Evolutionary conservation across 1,140 invertebrate genomes (phyloP).

Genomic region (Homarus americanus): DNA sequence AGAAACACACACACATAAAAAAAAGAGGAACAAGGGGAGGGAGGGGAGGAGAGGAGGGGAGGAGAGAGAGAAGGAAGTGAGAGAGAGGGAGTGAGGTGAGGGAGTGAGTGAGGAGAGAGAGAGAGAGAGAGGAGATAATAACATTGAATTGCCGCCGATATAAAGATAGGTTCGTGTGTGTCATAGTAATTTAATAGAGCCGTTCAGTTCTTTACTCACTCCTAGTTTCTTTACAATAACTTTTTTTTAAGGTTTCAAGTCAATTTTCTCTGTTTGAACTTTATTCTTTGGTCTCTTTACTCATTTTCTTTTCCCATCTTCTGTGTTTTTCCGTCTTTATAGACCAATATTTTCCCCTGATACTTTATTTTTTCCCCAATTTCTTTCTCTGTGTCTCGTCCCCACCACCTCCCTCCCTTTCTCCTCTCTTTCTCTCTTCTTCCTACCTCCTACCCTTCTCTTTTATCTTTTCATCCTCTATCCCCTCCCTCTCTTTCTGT

Average conservation of each 20-base stretch:
- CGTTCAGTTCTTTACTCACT: too few relatives aligned
- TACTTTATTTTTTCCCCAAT: too few relatives aligned
- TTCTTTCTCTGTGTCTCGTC: not conserved
- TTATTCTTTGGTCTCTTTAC: too few relatives aligned
- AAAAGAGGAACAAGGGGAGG: not conserved
- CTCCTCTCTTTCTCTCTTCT: not conserved
- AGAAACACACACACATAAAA: not conserved
- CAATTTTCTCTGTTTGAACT: too few relatives aligned
- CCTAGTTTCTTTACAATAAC: too few relatives aligned
- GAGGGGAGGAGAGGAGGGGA: not conserved
- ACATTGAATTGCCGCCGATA: too few relatives aligned
- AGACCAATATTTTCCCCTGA: too few relatives aligned
- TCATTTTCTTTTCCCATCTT: too few relatives aligned
- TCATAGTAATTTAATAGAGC: too few relatives aligned
- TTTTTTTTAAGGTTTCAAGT: too few relatives aligned
- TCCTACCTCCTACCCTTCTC: not conserved
- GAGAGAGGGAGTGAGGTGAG: conserved; percentile 11
- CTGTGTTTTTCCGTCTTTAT: too few relatives aligned
- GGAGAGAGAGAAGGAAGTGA: not conserved
- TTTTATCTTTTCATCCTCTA: not conserved
- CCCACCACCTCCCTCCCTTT: not conserved
- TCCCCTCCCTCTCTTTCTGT: not conserved
- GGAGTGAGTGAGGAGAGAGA: conserved; percentile 28
- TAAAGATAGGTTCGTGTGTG: too few relatives aligned
- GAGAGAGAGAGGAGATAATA: conserved; percentile 34